Evolutionary conservation across 2,797 vertebrate species (phyloP).

Genomic region (Argyrosomus regius): DNA sequence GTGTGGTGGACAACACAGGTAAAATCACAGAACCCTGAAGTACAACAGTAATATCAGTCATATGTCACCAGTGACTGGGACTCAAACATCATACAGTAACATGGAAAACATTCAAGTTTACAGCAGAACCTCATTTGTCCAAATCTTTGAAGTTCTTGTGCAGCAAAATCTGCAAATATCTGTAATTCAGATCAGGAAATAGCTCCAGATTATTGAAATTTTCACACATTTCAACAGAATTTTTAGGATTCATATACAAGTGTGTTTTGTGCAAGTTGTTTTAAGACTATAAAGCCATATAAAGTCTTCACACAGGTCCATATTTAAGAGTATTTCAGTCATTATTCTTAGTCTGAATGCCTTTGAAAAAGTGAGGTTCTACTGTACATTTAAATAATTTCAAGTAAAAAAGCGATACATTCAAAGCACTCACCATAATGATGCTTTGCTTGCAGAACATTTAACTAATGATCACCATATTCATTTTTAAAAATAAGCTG

Average conservation of each 20-base stretch:
- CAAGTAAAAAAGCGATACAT: background rate
- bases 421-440: conserved; percentile 46
- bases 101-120: background rate
- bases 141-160: conserved; percentile 18
- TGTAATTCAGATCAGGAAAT: background rate
- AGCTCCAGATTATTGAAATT: background rate
- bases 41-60: conserved; percentile 35
- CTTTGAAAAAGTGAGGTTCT: conserved; percentile 48
- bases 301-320: background rate
- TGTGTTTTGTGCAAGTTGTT: background rate
- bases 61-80: background rate
- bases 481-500: conserved; percentile 8
- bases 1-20: conserved; percentile 65
- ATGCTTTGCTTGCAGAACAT: conserved; percentile 44
- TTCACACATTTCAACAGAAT: background rate
- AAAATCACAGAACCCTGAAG: conserved; percentile 56
- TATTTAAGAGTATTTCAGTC: background rate
- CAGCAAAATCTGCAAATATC: background rate
- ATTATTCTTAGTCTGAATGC: background rate
- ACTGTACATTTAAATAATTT: conserved; percentile 26
- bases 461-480: background rate
- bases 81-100: conserved; percentile 15
- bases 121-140: conserved; percentile 44
- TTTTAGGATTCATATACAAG: background rate
- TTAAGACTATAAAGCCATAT: background rate